Percentiles rank a stretch among this genome's conserved stretches.
Evolutionary conservation across 1,140 invertebrate species (phyloP).

Genomic region (Drosophila subobscura): DNA sequence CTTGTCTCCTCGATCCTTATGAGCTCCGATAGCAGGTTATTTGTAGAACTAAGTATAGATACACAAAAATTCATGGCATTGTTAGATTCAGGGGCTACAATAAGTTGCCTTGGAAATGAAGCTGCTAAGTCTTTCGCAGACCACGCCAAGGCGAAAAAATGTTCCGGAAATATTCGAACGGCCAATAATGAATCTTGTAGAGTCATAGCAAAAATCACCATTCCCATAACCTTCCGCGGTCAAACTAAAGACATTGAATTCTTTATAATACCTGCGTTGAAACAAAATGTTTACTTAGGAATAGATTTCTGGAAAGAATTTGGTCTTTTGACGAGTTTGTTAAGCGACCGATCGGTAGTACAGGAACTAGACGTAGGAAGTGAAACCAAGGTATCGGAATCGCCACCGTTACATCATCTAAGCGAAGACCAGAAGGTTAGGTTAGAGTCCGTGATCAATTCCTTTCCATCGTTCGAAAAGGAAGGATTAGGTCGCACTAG

Average conservation of each 20-base stretch:
- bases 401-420: background rate
- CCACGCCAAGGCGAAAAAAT: too few species aligned
- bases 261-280: constrained; percentile 2
- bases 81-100: too few species aligned
- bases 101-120: too few species aligned
- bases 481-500: constrained; percentile 14
- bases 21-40: too few species aligned
- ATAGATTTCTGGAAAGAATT: constrained; percentile 8
- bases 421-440: background rate
- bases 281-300: background rate
- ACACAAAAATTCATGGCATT: too few species aligned
- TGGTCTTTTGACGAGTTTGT: background rate
- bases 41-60: too few species aligned
- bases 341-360: too few species aligned
- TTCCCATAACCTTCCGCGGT: background rate
- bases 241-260: constrained; percentile 3
- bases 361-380: too few species aligned
- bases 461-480: constrained; percentile 5
- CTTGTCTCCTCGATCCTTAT: too few species aligned
- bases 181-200: constrained; percentile 3
- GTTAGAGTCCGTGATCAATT: background rate
- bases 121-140: too few species aligned
- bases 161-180: background rate
- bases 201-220: too few species aligned
- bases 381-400: background rate